Percentiles rank a stretch among this genome's conserved stretches.
These are phyloP conservation scores for Procambarus virginalis DNA, from an alignment of 1,140 invertebrate species.

Conservation along the genomic window DNA sequence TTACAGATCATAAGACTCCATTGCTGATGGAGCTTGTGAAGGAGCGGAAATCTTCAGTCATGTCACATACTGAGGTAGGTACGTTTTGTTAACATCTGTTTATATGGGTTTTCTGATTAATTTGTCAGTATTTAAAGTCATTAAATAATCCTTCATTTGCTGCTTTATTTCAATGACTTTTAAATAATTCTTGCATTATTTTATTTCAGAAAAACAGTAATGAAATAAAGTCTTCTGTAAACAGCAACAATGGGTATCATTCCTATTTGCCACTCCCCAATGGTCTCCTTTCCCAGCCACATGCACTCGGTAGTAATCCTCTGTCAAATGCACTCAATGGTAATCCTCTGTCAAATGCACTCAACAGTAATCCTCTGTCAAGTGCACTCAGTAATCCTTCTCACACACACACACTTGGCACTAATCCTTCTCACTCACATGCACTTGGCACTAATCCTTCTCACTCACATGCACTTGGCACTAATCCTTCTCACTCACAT, in stretches of 20 bases:
- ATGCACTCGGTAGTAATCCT: not conserved
- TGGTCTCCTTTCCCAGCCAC: not conserved
- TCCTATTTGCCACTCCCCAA: not conserved
- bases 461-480: not conserved
- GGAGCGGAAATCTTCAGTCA: slow-evolving; percentile 2
- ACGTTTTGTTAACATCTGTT: not conserved
- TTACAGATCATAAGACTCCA: slow-evolving; percentile 28
- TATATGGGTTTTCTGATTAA: not conserved
- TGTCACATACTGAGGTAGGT: not conserved
- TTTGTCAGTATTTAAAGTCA: not conserved
- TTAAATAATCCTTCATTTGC: not conserved
- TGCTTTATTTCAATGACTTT: not conserved
- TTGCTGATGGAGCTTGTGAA: slow-evolving; percentile 38
- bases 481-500: not conserved
- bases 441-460: not conserved
- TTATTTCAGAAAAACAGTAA: not conserved
- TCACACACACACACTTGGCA: not conserved
- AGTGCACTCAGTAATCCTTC: not conserved
- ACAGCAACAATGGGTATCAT: not conserved
- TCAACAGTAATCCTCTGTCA: not conserved
- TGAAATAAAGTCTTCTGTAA: not conserved
- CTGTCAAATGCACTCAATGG: not conserved
- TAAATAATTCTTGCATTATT: not conserved
- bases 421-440: too few species aligned
- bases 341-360: not conserved